phyloP scores from a whole-genome alignment of 92 coral and sea anemone genomes.

The Epizoanthus stellaris region DNA sequence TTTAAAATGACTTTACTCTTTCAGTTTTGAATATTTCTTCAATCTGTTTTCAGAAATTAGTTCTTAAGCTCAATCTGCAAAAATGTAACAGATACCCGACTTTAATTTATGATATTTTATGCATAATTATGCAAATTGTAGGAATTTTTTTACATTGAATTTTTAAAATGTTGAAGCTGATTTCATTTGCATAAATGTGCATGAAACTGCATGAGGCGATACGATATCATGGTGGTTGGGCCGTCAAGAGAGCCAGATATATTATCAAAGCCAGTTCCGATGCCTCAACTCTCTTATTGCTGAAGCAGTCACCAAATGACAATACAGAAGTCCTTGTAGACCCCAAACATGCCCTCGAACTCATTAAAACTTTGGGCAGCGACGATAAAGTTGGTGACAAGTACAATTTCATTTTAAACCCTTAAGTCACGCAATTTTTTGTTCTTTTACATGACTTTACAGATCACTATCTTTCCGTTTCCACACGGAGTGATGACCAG shows the following conservation, averaged over 20 bases:
- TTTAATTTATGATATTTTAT: no score
- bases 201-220: slow-evolving; percentile 42
- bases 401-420: slow-evolving; percentile 47
- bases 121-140: no score
- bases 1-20: no score
- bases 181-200: no score
- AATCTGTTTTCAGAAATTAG: no score
- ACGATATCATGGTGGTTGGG: slow-evolving; percentile 63
- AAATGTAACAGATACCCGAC: no score
- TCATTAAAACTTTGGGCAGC: slow-evolving; percentile 35
- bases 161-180: no score
- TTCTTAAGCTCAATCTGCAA: no score
- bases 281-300: slow-evolving; percentile 19
- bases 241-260: slow-evolving; percentile 59
- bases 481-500: neutral
- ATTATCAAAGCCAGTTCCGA: slow-evolving; percentile 33
- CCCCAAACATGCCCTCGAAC: slow-evolving; percentile 42
- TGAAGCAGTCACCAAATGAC: neutral
- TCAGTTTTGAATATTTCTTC: no score
- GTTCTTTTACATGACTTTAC: slow-evolving; percentile 49
- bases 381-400: slow-evolving; percentile 39
- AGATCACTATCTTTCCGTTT: slow-evolving; percentile 36
- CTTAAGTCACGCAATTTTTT: slow-evolving; percentile 38
- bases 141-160: no score
- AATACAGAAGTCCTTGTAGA: neutral